Conservation (phyloP, 2,888 invertebrate genomes). For the Ochropleura plecta region DNA sequence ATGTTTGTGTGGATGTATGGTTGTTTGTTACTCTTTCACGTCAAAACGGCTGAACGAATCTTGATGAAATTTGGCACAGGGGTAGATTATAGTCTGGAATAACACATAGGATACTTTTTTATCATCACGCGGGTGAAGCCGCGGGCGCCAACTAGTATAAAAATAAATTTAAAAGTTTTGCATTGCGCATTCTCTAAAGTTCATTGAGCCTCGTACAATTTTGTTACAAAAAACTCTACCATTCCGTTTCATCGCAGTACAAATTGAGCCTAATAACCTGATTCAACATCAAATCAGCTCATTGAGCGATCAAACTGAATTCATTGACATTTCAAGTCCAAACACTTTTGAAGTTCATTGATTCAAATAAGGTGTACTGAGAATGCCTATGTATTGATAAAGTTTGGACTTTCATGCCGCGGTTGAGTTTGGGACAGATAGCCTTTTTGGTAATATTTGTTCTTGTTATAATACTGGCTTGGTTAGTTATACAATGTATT, state of each 20-base stretch:
- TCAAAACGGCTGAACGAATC: too few species aligned
- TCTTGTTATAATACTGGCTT: too few species aligned
- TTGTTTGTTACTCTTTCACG: too few species aligned
- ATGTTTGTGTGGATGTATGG: too few species aligned
- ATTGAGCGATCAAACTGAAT: constrained; percentile 21
- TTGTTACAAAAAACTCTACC: not conserved
- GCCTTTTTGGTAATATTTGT: too few species aligned
- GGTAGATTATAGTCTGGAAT: too few species aligned
- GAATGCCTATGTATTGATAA: not conserved
- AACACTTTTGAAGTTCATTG: constrained; percentile 12
- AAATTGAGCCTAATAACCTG: not conserved
- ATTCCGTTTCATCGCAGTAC: not conserved
- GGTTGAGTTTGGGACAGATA: not conserved
- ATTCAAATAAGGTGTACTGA: constrained; percentile 12
- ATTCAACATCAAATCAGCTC: constrained; percentile 12
- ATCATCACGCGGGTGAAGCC: too few species aligned
- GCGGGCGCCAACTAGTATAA: too few species aligned
- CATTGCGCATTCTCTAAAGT: not conserved
- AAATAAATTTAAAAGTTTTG: too few species aligned
- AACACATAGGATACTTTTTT: too few species aligned
- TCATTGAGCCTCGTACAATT: not conserved
- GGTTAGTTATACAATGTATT: too few species aligned
- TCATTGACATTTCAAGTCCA: constrained; percentile 5
- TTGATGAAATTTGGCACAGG: too few species aligned
- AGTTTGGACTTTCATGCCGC: not conserved